Conservation (phyloP, 2,113 vertebrate genomes). For the Camarhynchus parvulus region DNA sequence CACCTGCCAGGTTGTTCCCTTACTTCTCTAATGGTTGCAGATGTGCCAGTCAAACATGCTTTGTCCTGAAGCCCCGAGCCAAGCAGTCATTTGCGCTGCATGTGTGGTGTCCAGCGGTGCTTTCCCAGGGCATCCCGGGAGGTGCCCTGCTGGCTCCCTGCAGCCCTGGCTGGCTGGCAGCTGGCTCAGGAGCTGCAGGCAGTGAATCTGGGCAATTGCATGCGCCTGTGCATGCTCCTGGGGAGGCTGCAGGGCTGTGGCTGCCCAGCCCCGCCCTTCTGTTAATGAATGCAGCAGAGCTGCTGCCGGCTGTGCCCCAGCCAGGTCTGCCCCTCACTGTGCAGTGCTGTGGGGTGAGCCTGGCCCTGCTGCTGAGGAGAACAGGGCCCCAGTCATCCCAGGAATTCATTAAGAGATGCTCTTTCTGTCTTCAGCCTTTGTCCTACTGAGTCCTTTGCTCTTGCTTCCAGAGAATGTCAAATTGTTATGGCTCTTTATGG, state of each 20-base stretch:
- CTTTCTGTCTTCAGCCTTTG: background rate
- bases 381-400: background rate
- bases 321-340: background rate
- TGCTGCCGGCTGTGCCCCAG: fast-evolving
- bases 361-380: background rate
- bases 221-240: fast-evolving
- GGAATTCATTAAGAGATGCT: background rate
- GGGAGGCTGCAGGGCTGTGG: background rate
- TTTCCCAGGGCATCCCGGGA: fast-evolving
- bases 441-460: background rate
- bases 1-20: background rate
- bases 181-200: background rate
- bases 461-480: background rate
- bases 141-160: background rate
- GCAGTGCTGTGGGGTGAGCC: background rate
- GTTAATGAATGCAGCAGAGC: fast-evolving
- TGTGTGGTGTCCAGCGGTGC: background rate
- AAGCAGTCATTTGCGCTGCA: fast-evolving
- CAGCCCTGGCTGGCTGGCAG: fast-evolving
- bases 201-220: background rate
- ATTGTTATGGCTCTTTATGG: background rate
- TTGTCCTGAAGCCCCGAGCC: background rate
- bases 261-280: fast-evolving
- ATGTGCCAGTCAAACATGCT: background rate
- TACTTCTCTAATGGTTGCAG: fast-evolving